These are phyloP conservation scores for Halyomorpha halys DNA, from an alignment of 1,140 invertebrate species.

Conservation along the genomic window DNA sequence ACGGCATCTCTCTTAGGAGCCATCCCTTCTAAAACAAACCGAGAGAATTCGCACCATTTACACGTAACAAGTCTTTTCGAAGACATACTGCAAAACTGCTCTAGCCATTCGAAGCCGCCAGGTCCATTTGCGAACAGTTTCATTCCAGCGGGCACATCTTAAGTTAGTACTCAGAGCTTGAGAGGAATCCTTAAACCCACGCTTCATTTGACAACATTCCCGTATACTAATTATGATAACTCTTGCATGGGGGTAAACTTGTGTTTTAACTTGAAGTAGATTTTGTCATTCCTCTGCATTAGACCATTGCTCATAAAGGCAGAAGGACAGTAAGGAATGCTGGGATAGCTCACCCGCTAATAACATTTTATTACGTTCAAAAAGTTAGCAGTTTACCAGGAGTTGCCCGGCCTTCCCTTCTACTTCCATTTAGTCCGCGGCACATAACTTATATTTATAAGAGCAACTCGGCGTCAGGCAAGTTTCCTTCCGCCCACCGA, in stretches of 20 bases:
- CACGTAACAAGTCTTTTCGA: no score
- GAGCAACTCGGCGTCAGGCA: slow-evolving; percentile 8
- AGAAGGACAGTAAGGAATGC: slow-evolving; percentile 13
- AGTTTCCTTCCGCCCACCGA: no score
- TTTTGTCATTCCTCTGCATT: slow-evolving; percentile 27
- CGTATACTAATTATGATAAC: slow-evolving; percentile 21
- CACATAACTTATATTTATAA: slow-evolving; percentile 26
- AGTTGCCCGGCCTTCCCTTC: slow-evolving; percentile 15
- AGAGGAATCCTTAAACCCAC: neutral
- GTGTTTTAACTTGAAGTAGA: slow-evolving; percentile 28
- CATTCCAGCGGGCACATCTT: no score
- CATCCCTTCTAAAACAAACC: no score
- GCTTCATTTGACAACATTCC: slow-evolving; percentile 5
- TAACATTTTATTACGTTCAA: slow-evolving; percentile 27
- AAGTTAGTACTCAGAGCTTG: neutral
- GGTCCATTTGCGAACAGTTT: no score
- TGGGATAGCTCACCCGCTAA: slow-evolving; percentile 14
- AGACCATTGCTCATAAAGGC: slow-evolving; percentile 24
- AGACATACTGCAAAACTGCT: no score
- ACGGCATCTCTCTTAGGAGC: no score
- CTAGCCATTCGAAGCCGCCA: no score
- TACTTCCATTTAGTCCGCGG: slow-evolving; percentile 10
- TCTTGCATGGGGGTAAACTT: slow-evolving; percentile 20
- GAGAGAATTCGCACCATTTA: no score
- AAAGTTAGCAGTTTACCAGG: slow-evolving; percentile 24